Percentiles rank a stretch among this genome's conserved stretches.
Conservation (phyloP, 2,888 invertebrate genomes). For the Drosophila demipolita region DNA sequence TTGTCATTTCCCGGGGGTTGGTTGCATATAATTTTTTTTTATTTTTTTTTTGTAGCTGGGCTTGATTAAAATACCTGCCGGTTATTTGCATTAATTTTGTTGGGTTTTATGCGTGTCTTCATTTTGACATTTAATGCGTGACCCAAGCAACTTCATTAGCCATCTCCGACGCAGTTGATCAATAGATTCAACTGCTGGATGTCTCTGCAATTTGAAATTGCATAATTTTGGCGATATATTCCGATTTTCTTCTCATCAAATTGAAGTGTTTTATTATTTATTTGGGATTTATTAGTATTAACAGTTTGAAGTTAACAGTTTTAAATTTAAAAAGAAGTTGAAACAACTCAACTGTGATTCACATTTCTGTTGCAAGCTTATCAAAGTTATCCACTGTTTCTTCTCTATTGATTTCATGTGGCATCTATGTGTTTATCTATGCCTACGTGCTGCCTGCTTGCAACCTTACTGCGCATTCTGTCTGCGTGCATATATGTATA, state of each 20-base stretch:
- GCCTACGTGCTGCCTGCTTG: conserved; percentile 56
- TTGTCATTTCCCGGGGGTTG: conserved; percentile 44
- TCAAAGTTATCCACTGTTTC: conserved; percentile 38
- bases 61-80: conserved; percentile 81
- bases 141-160: conserved; percentile 69
- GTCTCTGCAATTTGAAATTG: background rate
- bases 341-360: conserved; percentile 14
- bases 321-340: background rate
- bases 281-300: background rate
- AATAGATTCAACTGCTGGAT: background rate
- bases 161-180: conserved; percentile 23
- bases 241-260: background rate
- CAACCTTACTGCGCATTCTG: conserved; percentile 29
- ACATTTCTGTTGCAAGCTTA: conserved; percentile 23
- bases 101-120: conserved; percentile 69
- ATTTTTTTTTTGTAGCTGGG: conserved; percentile 5
- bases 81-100: conserved; percentile 78
- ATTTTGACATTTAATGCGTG: conserved; percentile 73
- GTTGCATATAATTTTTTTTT: conserved; percentile 1
- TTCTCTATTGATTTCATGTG: conserved; percentile 37
- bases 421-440: conserved; percentile 65
- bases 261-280: background rate
- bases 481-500: conserved; percentile 21
- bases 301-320: background rate
- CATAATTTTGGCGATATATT: background rate